Conservation (phyloP, 1,140 invertebrate genomes). For the Scaptomyza pallida region DNA sequence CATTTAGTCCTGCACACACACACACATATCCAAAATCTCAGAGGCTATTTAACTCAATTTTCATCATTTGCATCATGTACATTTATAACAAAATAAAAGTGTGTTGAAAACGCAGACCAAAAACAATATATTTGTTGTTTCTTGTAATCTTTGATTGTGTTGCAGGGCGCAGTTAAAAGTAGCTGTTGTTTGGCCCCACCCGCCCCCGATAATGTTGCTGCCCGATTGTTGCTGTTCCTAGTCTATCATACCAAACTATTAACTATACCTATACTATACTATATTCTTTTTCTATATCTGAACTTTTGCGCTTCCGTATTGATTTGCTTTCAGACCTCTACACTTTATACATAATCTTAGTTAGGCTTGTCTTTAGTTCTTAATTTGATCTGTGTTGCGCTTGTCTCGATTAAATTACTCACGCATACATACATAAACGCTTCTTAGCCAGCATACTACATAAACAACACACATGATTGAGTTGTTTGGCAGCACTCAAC, state of each 20-base stretch:
- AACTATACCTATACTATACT: slow-evolving; percentile 1
- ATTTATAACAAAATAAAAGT: slow-evolving; percentile 14
- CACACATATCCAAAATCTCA: slow-evolving; percentile 15
- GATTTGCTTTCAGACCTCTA: slow-evolving; percentile 29
- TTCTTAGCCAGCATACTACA: slow-evolving; percentile 19
- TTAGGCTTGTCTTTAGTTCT: slow-evolving; percentile 8
- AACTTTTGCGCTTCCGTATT: slow-evolving; percentile 16
- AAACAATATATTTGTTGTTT: slow-evolving; percentile 7
- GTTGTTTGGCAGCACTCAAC: slow-evolving; percentile 19
- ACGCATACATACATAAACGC: not conserved
- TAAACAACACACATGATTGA: slow-evolving; percentile 26
- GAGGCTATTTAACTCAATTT: slow-evolving; percentile 37
- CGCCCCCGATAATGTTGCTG: slow-evolving; percentile 28
- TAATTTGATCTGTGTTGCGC: slow-evolving; percentile 21
- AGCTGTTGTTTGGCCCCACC: slow-evolving; percentile 21
- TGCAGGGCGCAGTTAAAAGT: slow-evolving; percentile 57
- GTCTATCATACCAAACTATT: not conserved
- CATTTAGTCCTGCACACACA: slow-evolving; percentile 2
- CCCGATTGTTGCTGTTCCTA: slow-evolving; percentile 27
- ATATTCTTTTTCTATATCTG: slow-evolving; percentile 7
- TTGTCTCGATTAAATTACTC: slow-evolving; percentile 28
- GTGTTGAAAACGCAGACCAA: slow-evolving; percentile 2
- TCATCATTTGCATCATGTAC: slow-evolving; percentile 17
- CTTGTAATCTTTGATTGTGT: slow-evolving; percentile 51
- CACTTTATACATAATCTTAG: slow-evolving; percentile 24